These are phyloP conservation scores for Synanthedon tipuliformis DNA, from an alignment of 2,888 invertebrate species.

Conservation along the genomic window DNA sequence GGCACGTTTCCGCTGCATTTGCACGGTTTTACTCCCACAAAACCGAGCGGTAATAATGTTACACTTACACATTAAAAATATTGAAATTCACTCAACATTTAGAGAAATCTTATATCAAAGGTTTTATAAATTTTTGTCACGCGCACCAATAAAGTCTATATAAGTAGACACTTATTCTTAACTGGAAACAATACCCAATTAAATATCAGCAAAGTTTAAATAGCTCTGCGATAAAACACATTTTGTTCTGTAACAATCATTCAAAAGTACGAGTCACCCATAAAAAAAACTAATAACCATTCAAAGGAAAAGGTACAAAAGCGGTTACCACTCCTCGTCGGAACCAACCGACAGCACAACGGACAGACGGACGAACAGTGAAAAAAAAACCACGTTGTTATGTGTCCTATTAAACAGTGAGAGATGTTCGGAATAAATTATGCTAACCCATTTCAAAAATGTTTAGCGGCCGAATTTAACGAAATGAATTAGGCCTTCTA, in stretches of 20 bases:
- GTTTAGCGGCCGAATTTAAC: conserved; percentile 24
- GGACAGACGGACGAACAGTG: conserved; percentile 11
- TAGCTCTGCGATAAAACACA: conserved; percentile 3
- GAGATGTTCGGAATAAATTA: conserved; percentile 50
- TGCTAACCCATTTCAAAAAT: conserved; percentile 33
- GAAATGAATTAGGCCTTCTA: conserved; percentile 22
- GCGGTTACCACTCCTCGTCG: conserved; percentile 10
- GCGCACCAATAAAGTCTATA: too few species aligned
- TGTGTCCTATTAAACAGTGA: conserved; percentile 44
- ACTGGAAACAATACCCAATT: not conserved
- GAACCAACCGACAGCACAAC: conserved; percentile 10
- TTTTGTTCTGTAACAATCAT: conserved; percentile 8
- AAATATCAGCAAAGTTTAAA: not conserved
- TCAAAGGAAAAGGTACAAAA: conserved; percentile 13
- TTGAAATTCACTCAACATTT: too few species aligned
- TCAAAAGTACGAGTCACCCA: conserved; percentile 8
- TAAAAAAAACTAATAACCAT: conserved; percentile 12
- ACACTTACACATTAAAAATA: too few species aligned
- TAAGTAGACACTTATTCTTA: too few species aligned
- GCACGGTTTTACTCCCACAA: too few species aligned
- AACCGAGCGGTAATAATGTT: too few species aligned
- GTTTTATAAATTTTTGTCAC: too few species aligned
- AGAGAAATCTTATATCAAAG: too few species aligned
- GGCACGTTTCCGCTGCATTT: too few species aligned
- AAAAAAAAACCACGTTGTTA: conserved; percentile 26